Conservation (phyloP, 1,140 invertebrate genomes). For the Pissodes strobi region DNA sequence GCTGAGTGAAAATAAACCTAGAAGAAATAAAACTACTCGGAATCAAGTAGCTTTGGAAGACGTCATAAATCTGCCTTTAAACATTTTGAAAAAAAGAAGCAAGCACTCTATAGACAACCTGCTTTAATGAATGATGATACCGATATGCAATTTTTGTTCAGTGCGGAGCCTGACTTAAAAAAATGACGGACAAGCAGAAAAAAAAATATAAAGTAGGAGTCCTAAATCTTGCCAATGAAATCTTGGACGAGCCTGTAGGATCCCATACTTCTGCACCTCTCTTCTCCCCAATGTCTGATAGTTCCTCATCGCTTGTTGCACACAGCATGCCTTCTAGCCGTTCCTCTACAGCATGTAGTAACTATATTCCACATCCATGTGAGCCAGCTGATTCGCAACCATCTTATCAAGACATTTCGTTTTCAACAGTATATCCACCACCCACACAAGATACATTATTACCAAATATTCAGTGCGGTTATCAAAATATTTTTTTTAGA, state of each 20-base stretch:
- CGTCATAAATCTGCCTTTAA: slow-evolving; percentile 20
- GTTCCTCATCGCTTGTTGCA: slow-evolving; percentile 14
- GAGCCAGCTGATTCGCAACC: slow-evolving; percentile 17
- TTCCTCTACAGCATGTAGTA: slow-evolving; percentile 20
- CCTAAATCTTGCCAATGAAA: slow-evolving; percentile 32
- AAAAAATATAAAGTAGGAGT: slow-evolving; percentile 38
- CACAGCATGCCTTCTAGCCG: slow-evolving; percentile 18
- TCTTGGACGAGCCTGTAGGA: slow-evolving; percentile 15
- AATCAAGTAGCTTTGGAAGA: slow-evolving; percentile 18
- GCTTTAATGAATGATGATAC: slow-evolving; percentile 25
- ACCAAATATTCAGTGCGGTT: slow-evolving; percentile 15
- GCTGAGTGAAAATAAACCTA: slow-evolving; percentile 1
- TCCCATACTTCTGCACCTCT: slow-evolving; percentile 8
- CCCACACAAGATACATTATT: slow-evolving; percentile 11
- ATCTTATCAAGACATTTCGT: slow-evolving; percentile 17
- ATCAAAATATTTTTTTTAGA: slow-evolving; percentile 7
- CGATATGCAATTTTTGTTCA: slow-evolving; percentile 36
- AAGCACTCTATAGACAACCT: slow-evolving; percentile 13
- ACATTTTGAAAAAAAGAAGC: slow-evolving; percentile 18
- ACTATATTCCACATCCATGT: slow-evolving; percentile 9
- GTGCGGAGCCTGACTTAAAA: slow-evolving; percentile 35
- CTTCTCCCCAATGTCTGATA: slow-evolving; percentile 12
- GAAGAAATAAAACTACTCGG: slow-evolving; percentile 19
- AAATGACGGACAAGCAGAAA: slow-evolving; percentile 37
- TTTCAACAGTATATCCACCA: slow-evolving; percentile 11